Evolutionary conservation across 1,140 invertebrate species (phyloP).

Genomic region (Dendrolimus punctatus): DNA sequence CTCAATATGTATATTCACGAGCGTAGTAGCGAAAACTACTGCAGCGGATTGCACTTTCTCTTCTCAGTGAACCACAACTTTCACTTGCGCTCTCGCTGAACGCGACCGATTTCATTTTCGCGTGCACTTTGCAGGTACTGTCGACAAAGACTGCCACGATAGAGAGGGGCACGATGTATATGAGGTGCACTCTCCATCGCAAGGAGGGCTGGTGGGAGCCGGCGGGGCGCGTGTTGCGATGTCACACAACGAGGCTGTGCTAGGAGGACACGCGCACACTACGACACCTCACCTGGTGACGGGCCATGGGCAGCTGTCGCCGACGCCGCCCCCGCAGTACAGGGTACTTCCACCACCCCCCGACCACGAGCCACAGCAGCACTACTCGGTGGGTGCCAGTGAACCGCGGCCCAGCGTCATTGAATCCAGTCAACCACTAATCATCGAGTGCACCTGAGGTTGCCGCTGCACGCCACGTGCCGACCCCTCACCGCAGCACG

Average conservation of each 20-base stretch:
- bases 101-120: conserved; percentile 68
- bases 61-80: conserved; percentile 66
- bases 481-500: conserved; percentile 10
- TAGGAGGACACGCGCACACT: conserved; percentile 49
- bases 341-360: conserved; percentile 20
- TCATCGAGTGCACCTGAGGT: conserved; percentile 89
- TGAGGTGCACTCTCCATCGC: conserved; percentile 56
- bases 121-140: conserved; percentile 65
- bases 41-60: conserved; percentile 64
- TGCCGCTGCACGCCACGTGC: conserved; percentile 6
- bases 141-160: conserved; percentile 67
- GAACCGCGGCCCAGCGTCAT: conserved; percentile 86
- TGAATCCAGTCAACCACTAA: conserved; percentile 88
- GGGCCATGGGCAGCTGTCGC: conserved; percentile 35
- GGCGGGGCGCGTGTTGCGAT: conserved; percentile 46
- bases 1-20: conserved; percentile 17
- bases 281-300: conserved; percentile 52
- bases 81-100: conserved; percentile 68
- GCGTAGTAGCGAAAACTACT: conserved; percentile 35
- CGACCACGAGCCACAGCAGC: conserved; percentile 52
- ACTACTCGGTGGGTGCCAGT: conserved; percentile 54
- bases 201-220: conserved; percentile 51
- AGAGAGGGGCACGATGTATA: conserved; percentile 59
- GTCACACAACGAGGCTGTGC: conserved; percentile 35
- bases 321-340: conserved; percentile 26